Conservation (phyloP, 2,888 invertebrate genomes). For the Chydorus sphaericus region DNA sequence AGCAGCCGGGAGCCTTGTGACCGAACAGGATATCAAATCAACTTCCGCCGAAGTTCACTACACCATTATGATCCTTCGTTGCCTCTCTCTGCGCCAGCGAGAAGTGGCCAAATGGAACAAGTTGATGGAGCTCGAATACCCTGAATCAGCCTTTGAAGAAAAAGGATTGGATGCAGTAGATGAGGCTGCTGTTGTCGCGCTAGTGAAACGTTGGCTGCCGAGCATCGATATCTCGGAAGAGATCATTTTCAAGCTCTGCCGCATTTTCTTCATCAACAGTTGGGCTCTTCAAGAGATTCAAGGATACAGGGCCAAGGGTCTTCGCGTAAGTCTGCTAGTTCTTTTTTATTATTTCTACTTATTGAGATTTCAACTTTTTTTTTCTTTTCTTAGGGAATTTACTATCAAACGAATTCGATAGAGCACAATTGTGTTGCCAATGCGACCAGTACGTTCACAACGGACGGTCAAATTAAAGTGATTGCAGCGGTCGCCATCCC, state of each 20-base stretch:
- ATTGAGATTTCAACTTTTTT: too few species aligned
- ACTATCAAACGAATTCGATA: conserved; percentile 53
- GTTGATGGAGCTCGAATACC: conserved; percentile 43
- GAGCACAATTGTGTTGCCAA: conserved; percentile 72
- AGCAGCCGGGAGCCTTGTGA: conserved; percentile 27
- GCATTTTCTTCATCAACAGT: conserved; percentile 52
- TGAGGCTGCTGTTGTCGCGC: not conserved
- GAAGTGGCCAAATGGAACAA: conserved; percentile 45
- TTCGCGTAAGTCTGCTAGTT: too few species aligned
- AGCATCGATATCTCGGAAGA: conserved; percentile 52
- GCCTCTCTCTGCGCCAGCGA: conserved; percentile 48
- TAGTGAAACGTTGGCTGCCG: conserved; percentile 1
- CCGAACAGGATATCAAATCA: too few species aligned
- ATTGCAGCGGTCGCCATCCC: conserved; percentile 44
- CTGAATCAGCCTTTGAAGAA: too few species aligned
- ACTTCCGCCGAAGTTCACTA: too few species aligned
- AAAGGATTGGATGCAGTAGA: conserved; percentile 13
- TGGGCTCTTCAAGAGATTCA: conserved; percentile 25
- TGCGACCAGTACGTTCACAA: conserved; percentile 61
- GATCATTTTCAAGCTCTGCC: conserved; percentile 57
- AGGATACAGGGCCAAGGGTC: conserved; percentile 8
- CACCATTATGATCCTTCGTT: conserved; percentile 52
- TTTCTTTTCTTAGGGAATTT: conserved; percentile 55
- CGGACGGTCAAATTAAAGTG: conserved; percentile 44
- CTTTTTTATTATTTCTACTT: too few species aligned